phyloP scores from a whole-genome alignment of 2,888 invertebrate species.

The Tetranychus piercei region DNA sequence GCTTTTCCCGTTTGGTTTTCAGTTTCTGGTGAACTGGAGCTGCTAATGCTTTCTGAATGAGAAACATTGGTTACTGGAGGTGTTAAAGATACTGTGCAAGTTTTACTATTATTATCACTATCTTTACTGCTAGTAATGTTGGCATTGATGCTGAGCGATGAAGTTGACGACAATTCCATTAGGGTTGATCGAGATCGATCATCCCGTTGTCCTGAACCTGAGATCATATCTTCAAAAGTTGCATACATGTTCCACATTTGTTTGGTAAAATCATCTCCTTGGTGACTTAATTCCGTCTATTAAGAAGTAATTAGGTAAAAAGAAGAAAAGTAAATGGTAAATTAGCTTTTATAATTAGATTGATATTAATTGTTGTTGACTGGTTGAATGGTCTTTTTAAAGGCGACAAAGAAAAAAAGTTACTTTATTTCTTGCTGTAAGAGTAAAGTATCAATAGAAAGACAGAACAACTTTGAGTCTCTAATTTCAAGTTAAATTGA shows the following conservation, averaged over 20 bases:
- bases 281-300: constrained; percentile 18
- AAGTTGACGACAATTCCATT: constrained; percentile 11
- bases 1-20: too few species aligned
- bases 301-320: background rate
- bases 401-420: too few species aligned
- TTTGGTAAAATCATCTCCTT: constrained; percentile 32
- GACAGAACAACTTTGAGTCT: too few species aligned
- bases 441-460: too few species aligned
- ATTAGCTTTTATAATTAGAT: background rate
- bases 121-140: too few species aligned
- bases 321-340: background rate
- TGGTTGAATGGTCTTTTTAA: background rate
- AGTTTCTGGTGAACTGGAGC: too few species aligned
- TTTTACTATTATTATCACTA: too few species aligned
- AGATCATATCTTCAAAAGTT: constrained; percentile 30
- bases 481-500: too few species aligned
- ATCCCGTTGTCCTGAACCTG: constrained; percentile 5
- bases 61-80: too few species aligned
- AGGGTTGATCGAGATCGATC: constrained; percentile 11
- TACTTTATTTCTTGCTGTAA: too few species aligned
- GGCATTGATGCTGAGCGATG: background rate
- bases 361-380: background rate
- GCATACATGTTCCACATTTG: constrained; percentile 33
- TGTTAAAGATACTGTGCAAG: too few species aligned
- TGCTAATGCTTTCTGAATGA: too few species aligned